Base-by-base conservation (phyloP, 2,888 invertebrate species). In the Autographa pulchrina region DNA sequence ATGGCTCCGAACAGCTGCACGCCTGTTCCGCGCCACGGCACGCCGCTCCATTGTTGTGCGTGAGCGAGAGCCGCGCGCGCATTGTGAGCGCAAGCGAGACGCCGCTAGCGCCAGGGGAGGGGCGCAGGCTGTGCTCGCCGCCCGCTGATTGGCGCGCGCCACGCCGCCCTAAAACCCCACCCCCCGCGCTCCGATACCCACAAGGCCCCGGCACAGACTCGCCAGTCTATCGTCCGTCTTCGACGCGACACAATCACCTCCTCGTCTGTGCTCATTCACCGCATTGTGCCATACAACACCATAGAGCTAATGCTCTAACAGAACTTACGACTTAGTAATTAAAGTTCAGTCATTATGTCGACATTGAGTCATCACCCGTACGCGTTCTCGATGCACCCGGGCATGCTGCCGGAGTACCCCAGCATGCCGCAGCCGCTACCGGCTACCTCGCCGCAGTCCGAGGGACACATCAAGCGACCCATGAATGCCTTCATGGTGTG, bases 401-500 rank as follows among this genome's bases (percentile, higher is more conserved):
- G 95, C 77, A 95, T 96, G 96, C 84, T 96, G 81, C 93, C 93
- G 84, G 96, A 96, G 72, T 96, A 95, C 74, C 91, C 93, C 75
- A 92, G 91, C 81, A 91, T 84, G 54, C 95, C 93, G 81, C 96
- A 93, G 83, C 95, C 94, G 79, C 88, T 95, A 83, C 94, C 95
- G 54, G 93, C 96, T 0, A 92, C 93, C 8, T 96, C 96, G 6
- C 96, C 96, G 64, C 94, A 94, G 76, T 93, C 94, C 54, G 98
- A 98, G 85, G 97, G 97, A 13, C 98, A 99, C 93, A 99, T 99
- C 89, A 99, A 99, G 93, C 96, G 99, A 25, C 99, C 99, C 2
- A 99, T 99, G 99, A 99, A 99, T 95, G 99, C 99, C 0, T 99
- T 99, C 94, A 99, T 99, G 99, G 99, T 98, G 41, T 99, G 99